A percentile compares a stretch with the other conserved stretches of the same genome.
phyloP scores from a whole-genome alignment of 2,888 invertebrate species.

The Biston betularia region DNA sequence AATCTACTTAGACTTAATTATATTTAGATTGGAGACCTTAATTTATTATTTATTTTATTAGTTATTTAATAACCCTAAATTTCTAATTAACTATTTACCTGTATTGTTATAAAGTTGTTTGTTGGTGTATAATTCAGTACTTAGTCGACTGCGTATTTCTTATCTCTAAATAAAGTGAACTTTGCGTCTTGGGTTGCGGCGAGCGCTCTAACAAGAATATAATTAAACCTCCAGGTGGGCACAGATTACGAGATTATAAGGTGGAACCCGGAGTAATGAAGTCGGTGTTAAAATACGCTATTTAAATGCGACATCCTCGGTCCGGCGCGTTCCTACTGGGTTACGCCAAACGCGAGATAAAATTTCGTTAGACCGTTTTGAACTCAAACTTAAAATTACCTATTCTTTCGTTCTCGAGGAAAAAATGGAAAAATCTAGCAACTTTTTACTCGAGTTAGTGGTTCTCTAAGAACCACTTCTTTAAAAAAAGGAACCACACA shows the following conservation, averaged over 20 bases:
- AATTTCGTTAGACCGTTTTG: constrained; percentile 11
- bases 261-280: constrained; percentile 55
- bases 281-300: constrained; percentile 46
- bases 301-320: constrained; percentile 27
- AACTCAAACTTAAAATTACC: constrained; percentile 12
- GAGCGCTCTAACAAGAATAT: constrained; percentile 51
- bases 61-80: background rate
- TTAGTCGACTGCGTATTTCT: constrained; percentile 14
- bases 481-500: too few species aligned
- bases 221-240: constrained; percentile 63
- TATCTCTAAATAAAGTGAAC: constrained; percentile 36
- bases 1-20: constrained; percentile 8
- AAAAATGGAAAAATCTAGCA: background rate
- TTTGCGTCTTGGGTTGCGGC: constrained; percentile 42
- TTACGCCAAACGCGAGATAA: background rate
- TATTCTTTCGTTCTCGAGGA: constrained; percentile 5
- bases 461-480: too few species aligned
- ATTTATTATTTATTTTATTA: too few species aligned
- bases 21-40: too few species aligned
- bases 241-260: constrained; percentile 61
- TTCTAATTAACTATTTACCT: background rate
- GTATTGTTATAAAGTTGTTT: constrained; percentile 1
- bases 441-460: background rate
- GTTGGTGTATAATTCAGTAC: constrained; percentile 15
- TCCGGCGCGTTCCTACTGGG: background rate